Conservation (phyloP, 1,140 invertebrate genomes). For the Atta colombica region DNA sequence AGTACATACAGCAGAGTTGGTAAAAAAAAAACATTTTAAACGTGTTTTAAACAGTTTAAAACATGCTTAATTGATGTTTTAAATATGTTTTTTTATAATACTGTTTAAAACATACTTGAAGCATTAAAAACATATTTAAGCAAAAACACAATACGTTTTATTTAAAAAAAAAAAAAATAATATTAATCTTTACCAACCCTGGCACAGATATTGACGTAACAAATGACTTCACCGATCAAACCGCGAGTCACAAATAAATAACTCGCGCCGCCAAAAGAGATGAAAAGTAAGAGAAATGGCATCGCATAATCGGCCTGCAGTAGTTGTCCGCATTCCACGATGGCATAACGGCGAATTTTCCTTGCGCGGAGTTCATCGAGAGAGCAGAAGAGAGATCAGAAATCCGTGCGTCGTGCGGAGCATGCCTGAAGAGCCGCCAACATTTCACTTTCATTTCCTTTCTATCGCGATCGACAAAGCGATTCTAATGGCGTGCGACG, state of each 20-base stretch:
- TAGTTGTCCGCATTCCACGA: conserved; percentile 55
- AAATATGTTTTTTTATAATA: too few species aligned
- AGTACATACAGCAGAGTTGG: not conserved
- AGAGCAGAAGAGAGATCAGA: conserved; percentile 31
- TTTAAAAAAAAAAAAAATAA: too few species aligned
- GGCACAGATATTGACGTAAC: not conserved
- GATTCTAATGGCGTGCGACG: conserved; percentile 37
- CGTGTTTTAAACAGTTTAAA: too few species aligned
- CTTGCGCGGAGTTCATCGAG: conserved; percentile 9
- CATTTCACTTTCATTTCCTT: conserved; percentile 62
- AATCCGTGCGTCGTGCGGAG: conserved; percentile 19
- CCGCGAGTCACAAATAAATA: not conserved
- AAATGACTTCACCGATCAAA: not conserved
- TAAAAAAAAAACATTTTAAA: too few species aligned
- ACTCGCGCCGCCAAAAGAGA: not conserved
- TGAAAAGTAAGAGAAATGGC: not conserved
- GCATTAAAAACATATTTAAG: too few species aligned
- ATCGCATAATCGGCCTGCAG: conserved; percentile 18
- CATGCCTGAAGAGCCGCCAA: conserved; percentile 21
- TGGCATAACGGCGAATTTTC: conserved; percentile 44
- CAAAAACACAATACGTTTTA: too few species aligned
- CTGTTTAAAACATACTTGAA: too few species aligned
- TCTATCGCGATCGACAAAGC: conserved; percentile 4
- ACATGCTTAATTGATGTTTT: too few species aligned
- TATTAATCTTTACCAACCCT: too few species aligned